phyloP scores from a whole-genome alignment of 1,140 invertebrate species.

The Fopius arisanus region DNA sequence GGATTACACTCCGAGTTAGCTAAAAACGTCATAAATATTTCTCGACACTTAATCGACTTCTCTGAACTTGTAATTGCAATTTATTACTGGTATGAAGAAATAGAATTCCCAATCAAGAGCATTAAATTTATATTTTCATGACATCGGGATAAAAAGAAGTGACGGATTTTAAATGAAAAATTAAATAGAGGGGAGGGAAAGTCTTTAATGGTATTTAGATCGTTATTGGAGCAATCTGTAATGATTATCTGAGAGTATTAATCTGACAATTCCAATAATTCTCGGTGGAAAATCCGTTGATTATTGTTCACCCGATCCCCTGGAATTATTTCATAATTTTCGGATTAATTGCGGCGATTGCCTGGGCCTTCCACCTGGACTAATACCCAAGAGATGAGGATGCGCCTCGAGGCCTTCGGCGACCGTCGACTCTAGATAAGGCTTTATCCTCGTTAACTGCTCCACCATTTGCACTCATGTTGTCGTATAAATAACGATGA shows the following conservation, averaged over 20 bases:
- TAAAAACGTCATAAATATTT: conserved; percentile 2
- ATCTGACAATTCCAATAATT: neutral
- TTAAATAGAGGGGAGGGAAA: too few species aligned
- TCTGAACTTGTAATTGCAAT: neutral
- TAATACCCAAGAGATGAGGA: conserved; percentile 2
- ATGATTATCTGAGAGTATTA: neutral
- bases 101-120: neutral
- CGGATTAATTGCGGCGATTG: conserved; percentile 19
- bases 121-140: neutral
- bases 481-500: too few species aligned
- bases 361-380: neutral
- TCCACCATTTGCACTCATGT: neutral
- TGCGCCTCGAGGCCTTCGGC: neutral
- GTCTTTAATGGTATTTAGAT: too few species aligned
- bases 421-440: conserved; percentile 25
- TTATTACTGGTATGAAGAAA: neutral
- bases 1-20: neutral
- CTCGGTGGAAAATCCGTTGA: neutral
- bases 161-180: neutral
- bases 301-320: neutral
- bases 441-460: conserved; percentile 24
- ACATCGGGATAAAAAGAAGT: neutral
- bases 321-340: conserved; percentile 26
- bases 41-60: neutral
- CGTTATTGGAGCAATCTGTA: too few species aligned